Evolutionary conservation across 2,888 invertebrate genomes (phyloP), one percentile per base, ranked within the genome.

Genomic region (Myopa tessellatipennis): DNA sequence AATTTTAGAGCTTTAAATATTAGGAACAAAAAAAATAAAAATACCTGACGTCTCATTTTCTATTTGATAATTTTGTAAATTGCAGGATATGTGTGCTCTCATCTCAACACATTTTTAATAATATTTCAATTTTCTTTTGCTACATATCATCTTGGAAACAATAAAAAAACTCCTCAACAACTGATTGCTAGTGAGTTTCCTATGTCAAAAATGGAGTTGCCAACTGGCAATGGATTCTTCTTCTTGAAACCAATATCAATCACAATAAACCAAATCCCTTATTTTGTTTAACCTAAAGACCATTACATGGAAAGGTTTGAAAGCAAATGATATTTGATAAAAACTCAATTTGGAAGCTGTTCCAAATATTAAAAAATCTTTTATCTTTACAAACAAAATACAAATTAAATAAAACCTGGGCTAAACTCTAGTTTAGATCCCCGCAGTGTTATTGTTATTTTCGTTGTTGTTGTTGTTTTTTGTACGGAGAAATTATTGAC

Each of bases 71-170:
- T 61, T 61, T 73, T 65, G 34, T 14, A 8, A 34, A 40, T 45
- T 40, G n/a, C 73, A 61, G 58, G 58, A 58, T 16, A 26, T 52
- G n/a, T 58, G 18, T 58, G 5, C n/a, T 74, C 50, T 63, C 34
- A 34, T 63, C 16, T 65, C 45, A 34, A n/a, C 61, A 74, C 61
- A 12, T 36, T 65, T 74, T 45, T 63, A 65, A 12, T 63, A 40
- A 50, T 50, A 65, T 74, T 45, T 73, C 18, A 61, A 63, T 74
- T 34, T 16, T 16, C 45, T 63, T 45, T 58, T 14, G 18, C 61
- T 73, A 40, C 61, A 73, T 58, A 61, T 65, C 52, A 74, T 74
- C 63, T 74, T 65, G 74, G 74, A 74, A 74, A 74, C 52, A 74
- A 26, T 26, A 26, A 52, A 65, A 74, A 65, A 74, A 55, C 55